Conservation (phyloP, 1,140 invertebrate species). For the Penaeus indicus region DNA sequence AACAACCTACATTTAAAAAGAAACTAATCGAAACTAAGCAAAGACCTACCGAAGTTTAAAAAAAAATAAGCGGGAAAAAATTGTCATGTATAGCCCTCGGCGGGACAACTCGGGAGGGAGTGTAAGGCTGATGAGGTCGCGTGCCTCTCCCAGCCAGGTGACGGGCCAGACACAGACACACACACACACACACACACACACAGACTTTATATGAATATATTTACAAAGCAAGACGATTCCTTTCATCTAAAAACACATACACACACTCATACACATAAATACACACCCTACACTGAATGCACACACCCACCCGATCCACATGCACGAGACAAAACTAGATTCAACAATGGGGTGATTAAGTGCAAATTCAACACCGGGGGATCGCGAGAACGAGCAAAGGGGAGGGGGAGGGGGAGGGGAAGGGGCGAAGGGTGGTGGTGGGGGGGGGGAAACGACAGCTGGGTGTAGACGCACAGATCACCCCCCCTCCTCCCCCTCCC, state of each 20-base stretch:
- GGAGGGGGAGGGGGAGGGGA: not conserved
- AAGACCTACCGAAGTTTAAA: too few species aligned
- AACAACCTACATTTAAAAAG: too few species aligned
- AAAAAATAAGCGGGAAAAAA: too few species aligned
- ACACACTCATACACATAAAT: too few species aligned
- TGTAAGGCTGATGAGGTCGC: not conserved
- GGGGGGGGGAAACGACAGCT: constrained; percentile 34
- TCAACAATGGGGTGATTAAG: not conserved
- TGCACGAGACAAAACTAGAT: not conserved
- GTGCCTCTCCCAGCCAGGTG: not conserved
- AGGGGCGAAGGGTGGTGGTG: not conserved
- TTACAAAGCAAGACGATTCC: too few species aligned
- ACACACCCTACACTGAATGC: too few species aligned
- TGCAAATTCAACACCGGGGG: not conserved
- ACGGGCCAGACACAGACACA: not conserved
- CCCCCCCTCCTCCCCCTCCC: not conserved
- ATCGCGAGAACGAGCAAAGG: constrained; percentile 1
- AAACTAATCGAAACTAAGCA: too few species aligned
- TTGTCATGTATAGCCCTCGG: not conserved
- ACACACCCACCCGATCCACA: too few species aligned
- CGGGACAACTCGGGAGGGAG: not conserved
- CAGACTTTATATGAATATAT: too few species aligned
- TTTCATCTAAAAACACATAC: too few species aligned
- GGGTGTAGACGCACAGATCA: constrained; percentile 21
- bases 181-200: too few species aligned